Conservation (phyloP, 2,888 invertebrate species). For the Acrobasis suavella region DNA sequence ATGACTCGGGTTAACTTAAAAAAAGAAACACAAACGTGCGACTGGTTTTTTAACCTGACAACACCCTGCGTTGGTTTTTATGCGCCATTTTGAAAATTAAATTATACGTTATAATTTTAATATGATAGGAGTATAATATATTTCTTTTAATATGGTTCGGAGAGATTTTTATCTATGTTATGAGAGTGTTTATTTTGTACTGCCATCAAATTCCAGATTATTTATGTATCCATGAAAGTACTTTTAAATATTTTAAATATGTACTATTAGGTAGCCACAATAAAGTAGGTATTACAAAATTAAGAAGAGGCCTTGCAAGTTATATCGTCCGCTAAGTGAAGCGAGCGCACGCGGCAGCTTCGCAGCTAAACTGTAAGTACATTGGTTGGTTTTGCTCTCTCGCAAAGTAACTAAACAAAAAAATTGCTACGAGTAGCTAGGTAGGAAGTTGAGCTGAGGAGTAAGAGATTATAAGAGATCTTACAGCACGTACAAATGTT, state of each 20-base stretch:
- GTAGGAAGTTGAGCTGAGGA: too few species aligned
- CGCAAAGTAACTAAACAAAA: too few species aligned
- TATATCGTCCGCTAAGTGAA: too few species aligned
- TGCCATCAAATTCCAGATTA: not conserved
- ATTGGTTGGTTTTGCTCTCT: too few species aligned
- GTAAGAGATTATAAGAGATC: too few species aligned
- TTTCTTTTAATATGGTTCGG: slow-evolving; percentile 55
- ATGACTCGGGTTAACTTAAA: slow-evolving; percentile 55
- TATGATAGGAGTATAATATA: slow-evolving; percentile 79
- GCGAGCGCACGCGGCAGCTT: too few species aligned
- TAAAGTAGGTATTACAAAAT: too few species aligned
- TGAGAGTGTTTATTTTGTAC: slow-evolving; percentile 35
- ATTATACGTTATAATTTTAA: slow-evolving; percentile 82
- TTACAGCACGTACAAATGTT: too few species aligned
- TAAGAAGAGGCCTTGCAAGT: too few species aligned
- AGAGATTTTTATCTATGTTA: slow-evolving; percentile 65
- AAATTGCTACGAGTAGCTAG: too few species aligned
- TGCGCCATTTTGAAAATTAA: slow-evolving; percentile 76
- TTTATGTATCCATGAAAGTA: not conserved
- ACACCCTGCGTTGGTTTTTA: slow-evolving; percentile 71
- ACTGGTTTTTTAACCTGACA: slow-evolving; percentile 74
- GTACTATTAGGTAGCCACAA: too few species aligned
- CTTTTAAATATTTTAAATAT: not conserved
- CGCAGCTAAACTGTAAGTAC: too few species aligned
- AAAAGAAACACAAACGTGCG: slow-evolving; percentile 70